A percentile compares a stretch with the other conserved stretches of the same genome.
Conservation (phyloP, 2,888 invertebrate genomes). For the Chouioia cunea region DNA sequence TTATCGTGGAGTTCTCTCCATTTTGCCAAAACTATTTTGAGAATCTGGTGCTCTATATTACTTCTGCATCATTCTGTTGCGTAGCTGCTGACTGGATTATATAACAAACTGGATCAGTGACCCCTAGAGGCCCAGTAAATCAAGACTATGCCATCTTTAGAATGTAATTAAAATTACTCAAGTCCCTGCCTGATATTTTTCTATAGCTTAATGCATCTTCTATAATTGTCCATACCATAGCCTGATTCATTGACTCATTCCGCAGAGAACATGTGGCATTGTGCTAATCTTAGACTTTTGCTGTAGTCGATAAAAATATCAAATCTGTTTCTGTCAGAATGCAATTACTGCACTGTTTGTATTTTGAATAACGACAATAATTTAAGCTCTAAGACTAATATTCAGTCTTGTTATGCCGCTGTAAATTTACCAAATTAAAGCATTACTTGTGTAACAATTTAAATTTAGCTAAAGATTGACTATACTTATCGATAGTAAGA, state of each 20-base stretch:
- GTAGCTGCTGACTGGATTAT: constrained; percentile 50
- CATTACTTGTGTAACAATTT: no score
- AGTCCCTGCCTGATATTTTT: constrained; percentile 40
- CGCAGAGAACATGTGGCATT: constrained; percentile 33
- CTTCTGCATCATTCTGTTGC: constrained; percentile 55
- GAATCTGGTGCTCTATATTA: constrained; percentile 62
- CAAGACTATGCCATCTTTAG: constrained; percentile 55
- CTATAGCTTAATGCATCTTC: constrained; percentile 39
- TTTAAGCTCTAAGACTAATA: no score
- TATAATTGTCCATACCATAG: constrained; percentile 26
- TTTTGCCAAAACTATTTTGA: constrained; percentile 62
- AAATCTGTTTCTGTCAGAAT: no score
- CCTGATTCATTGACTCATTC: constrained; percentile 37
- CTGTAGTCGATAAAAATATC: constrained; percentile 25
- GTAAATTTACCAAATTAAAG: no score
- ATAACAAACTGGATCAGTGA: constrained; percentile 51
- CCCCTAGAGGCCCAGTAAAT: constrained; percentile 47
- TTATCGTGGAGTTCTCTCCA: constrained; percentile 40
- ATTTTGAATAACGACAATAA: constrained; percentile 4
- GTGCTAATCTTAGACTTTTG: constrained; percentile 41
- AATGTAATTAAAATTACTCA: constrained; percentile 58
- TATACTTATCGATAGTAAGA: no score
- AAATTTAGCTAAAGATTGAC: no score
- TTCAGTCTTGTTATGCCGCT: no score
- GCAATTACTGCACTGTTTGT: not conserved